phyloP scores from a whole-genome alignment of 2,797 vertebrate genomes.

The Danionella dracula region DNA sequence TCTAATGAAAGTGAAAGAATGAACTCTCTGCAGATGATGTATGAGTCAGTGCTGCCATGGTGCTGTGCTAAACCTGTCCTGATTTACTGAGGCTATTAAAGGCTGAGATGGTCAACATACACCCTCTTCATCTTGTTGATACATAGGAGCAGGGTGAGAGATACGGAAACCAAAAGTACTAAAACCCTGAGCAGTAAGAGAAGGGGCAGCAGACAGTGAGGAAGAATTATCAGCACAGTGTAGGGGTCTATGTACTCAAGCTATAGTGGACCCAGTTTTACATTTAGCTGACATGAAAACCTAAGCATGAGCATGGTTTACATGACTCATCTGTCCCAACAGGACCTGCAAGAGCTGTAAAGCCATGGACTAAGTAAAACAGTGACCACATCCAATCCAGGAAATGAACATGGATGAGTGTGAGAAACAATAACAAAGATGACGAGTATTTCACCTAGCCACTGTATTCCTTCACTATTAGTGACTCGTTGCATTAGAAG shows the following conservation, averaged over 20 bases:
- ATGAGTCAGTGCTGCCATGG: constrained; percentile 52
- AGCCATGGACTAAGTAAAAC: neutral
- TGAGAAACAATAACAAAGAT: neutral
- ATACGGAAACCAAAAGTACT: constrained; percentile 44
- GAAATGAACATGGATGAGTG: neutral
- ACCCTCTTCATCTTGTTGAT: constrained; percentile 70
- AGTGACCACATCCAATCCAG: constrained; percentile 10
- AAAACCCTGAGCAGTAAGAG: constrained; percentile 27
- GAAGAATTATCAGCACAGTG: neutral
- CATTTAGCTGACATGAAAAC: constrained; percentile 21
- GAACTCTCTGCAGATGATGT: constrained; percentile 56
- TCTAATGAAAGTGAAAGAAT: constrained; percentile 57
- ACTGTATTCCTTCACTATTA: too few species aligned
- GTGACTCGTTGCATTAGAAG: too few species aligned
- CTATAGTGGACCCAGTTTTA: constrained; percentile 1
- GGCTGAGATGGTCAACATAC: constrained; percentile 63
- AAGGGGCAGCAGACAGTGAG: constrained; percentile 2
- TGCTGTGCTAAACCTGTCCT: constrained; percentile 48
- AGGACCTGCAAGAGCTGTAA: constrained; percentile 1
- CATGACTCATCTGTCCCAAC: constrained; percentile 38
- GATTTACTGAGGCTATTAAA: constrained; percentile 73
- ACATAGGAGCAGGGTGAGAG: constrained; percentile 49
- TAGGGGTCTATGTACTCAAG: constrained; percentile 25
- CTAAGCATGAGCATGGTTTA: constrained; percentile 36
- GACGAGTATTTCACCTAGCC: constrained; percentile 9